Percentiles rank a stretch among this genome's conserved stretches.
These are phyloP conservation scores for Nyleta sp. DNA, from an alignment of 2,888 invertebrate genomes.

Conservation along the genomic window DNA sequence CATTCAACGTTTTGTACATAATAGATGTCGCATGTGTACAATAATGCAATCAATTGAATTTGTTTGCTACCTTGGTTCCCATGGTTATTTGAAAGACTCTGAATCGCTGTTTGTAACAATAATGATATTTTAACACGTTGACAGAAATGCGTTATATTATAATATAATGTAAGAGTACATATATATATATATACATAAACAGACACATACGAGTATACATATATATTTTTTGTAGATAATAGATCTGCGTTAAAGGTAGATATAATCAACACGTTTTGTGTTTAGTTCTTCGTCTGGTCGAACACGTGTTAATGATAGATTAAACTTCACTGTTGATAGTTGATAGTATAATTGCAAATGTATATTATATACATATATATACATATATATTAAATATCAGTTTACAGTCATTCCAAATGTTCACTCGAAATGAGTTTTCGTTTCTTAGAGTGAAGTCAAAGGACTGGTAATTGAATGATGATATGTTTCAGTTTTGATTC, in stretches of 20 bases:
- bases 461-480: no score
- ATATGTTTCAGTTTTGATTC: no score
- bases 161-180: conserved; percentile 2
- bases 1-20: conserved; percentile 14
- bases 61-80: not conserved
- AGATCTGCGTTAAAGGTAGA: conserved; percentile 1
- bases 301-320: not conserved
- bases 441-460: no score
- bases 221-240: conserved; percentile 19
- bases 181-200: not conserved
- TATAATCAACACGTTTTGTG: not conserved
- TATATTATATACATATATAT: no score
- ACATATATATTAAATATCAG: no score
- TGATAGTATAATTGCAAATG: no score
- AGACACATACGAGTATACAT: not conserved
- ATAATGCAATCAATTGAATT: not conserved
- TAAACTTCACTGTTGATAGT: not conserved
- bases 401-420: no score
- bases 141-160: not conserved
- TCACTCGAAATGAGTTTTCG: no score
- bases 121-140: no score
- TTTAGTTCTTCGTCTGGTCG: conserved; percentile 2
- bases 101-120: conserved; percentile 36
- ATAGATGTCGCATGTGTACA: not conserved
- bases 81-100: conserved; percentile 20